Evolutionary conservation across 2,797 vertebrate genomes (phyloP), one percentile per base, ranked within the genome.

Genomic region (Coranthus polyacanthus): DNA sequence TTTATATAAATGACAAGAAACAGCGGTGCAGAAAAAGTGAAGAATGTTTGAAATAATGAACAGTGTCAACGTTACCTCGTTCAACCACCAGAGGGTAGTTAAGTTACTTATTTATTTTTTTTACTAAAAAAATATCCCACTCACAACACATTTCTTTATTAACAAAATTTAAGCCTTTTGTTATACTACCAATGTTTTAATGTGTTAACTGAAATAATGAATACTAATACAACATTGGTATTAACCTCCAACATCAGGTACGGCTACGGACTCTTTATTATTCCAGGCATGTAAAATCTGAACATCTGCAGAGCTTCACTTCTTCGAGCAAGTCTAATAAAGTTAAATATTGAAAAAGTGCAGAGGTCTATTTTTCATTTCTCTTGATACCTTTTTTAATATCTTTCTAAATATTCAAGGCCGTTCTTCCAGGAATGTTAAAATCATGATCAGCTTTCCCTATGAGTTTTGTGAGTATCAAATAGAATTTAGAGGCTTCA

Each of bases 301-400:
- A 26, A 26, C 24, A 1, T 21, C 39, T 37, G n/a, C n/a, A n/a
- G 15, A 15, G 9, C 32, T 71, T 62, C 15, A 17, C 20, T 49
- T 26, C 9, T 26, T 37, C 9, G 12, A 62, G 24, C 21, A 17
- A 49, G 18, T 43, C 68, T 49, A 45, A 4, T 24, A 46, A 49
- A 39, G 12, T 44, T 67, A 63, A 68, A 72, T 70, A 71, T 60
- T 72, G 65, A 1, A 15, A 71, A 50, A 54, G 13, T 38, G 6
- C 29, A 57, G 20, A 59, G 42, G 6, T 69, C 6, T 43, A 9
- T 51, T 60, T 58, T 67, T 29, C 0, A 16, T 52, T 66, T 76
- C 45, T 38, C 66, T 15, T 11, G 42, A 43, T 2, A 45, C 43
- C 6, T 21, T 68, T 58, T 51, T 18, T 5, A n/a, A n/a, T n/a